Percentiles rank a stretch among this genome's conserved stretches.
phyloP scores from a whole-genome alignment of 2,888 invertebrate species.

The Bellardia bayeri region DNA sequence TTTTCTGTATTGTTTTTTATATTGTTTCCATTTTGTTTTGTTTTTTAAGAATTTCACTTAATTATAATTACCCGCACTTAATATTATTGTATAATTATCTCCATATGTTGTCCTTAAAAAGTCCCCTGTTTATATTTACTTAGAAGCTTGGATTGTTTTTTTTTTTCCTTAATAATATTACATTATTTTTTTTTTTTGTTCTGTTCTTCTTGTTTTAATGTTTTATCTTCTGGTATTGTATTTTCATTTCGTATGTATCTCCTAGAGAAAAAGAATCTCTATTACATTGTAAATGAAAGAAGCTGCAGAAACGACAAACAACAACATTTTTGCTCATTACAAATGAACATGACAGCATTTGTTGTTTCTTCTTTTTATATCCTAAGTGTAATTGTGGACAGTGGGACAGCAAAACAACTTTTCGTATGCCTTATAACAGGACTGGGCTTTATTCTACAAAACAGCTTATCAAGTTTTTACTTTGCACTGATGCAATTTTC shows the following conservation, averaged over 20 bases:
- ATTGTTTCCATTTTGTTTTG: conserved; percentile 1
- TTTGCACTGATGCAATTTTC: too few relatives aligned
- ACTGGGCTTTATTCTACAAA: too few relatives aligned
- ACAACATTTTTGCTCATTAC: conserved; percentile 72
- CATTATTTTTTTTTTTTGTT: conserved; percentile 52
- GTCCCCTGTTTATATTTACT: conserved; percentile 50
- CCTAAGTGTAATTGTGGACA: conserved; percentile 38
- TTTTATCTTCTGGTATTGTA: conserved; percentile 49
- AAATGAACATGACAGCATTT: conserved; percentile 73
- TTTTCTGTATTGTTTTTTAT: not conserved
- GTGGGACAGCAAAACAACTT: not conserved
- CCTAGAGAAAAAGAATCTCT: conserved; percentile 51
- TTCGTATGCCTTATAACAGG: too few relatives aligned
- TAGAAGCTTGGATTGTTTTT: conserved; percentile 43
- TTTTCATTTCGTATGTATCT: conserved; percentile 40
- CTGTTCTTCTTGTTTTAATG: conserved; percentile 45
- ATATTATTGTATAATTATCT: conserved; percentile 65
- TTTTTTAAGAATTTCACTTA: conserved; percentile 33
- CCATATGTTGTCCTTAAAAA: conserved; percentile 62
- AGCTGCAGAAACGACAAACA: conserved; percentile 28
- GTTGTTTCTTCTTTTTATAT: conserved; percentile 43
- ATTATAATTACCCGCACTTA: conserved; percentile 66
- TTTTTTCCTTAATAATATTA: conserved; percentile 53
- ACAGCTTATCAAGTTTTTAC: too few relatives aligned
- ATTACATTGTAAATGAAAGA: conserved; percentile 46